These are phyloP conservation scores for Harpalus rufipes DNA, from an alignment of 2,888 invertebrate genomes.

Conservation along the genomic window DNA sequence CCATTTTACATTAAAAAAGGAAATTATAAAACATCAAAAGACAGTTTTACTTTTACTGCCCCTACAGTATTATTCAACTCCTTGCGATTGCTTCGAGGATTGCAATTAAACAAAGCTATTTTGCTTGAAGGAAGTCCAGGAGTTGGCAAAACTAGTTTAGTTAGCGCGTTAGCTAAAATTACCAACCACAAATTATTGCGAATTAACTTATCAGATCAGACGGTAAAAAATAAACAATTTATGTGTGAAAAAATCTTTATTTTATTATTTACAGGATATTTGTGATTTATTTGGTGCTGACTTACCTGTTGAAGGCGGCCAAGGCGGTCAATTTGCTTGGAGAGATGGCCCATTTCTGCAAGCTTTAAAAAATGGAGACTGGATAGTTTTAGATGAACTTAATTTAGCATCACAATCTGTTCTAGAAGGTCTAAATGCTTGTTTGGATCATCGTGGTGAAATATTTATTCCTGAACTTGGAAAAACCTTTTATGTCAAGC, in stretches of 20 bases:
- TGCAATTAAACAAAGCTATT: conserved; percentile 95
- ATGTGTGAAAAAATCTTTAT: conserved; percentile 20
- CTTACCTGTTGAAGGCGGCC: conserved; percentile 93
- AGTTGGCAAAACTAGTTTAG: conserved; percentile 98
- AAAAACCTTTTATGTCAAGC: conserved; percentile 88
- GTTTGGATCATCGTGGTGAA: conserved; percentile 97
- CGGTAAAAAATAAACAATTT: conserved; percentile 81
- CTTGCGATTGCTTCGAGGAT: conserved; percentile 89
- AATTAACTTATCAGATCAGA: conserved; percentile 99
- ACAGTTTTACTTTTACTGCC: conserved; percentile 85
- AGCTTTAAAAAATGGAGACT: conserved; percentile 94
- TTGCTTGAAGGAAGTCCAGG: conserved; percentile 98
- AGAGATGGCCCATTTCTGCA: conserved; percentile 96
- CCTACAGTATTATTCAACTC: conserved; percentile 91
- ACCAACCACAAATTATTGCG: conserved; percentile 92
- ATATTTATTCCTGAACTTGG: conserved; percentile 97
- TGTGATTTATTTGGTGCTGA: conserved; percentile 99
- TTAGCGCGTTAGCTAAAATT: conserved; percentile 91
- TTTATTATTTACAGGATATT: conserved; percentile 84
- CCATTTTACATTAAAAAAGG: conserved; percentile 88
- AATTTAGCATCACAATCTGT: conserved; percentile 99
- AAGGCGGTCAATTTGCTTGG: conserved; percentile 94
- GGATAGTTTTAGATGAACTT: conserved; percentile 98
- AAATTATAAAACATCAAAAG: conserved; percentile 68
- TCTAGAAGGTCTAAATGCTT: conserved; percentile 98